Evolutionary conservation across 2,113 vertebrate species (phyloP), one percentile per base, ranked within the genome.

Genomic region (Macroglossus sobrinus): DNA sequence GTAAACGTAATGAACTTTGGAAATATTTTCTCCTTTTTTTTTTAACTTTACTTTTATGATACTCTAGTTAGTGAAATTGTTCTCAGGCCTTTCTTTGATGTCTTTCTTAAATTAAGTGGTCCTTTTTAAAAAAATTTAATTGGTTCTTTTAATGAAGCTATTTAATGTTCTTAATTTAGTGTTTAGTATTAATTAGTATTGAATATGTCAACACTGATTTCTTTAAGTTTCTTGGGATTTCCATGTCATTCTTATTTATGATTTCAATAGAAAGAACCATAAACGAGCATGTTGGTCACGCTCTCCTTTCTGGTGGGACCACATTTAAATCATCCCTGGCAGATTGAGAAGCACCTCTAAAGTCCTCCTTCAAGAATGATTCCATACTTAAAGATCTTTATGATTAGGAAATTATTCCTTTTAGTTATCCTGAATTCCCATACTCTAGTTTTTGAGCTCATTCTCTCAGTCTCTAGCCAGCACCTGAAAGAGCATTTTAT

Each of bases 181-280:
- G 24, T 85, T 78, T 82, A 40, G 28, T 89, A 43, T 89, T 84
- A 76, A 66, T 74, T 80, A 86, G 14, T 93, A 87, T 89, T 47
- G 38, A 96, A 33, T 75, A 85, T n/a, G 18, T 91, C 59, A 89
- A 28, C 15, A 53, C 24, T 76, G 13, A 10, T 59, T 47, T 89
- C 76, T 93, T 89, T 18, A 93, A 92, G 75, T 69, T 47, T 80
- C 69, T 84, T 16, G 55, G 43, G 47, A 87, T 90, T 96, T 96
- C n/a, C 74, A 72, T 93, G 38, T 43, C 9, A 28, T 21, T 64
- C 10, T 38, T 86, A 8, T 68, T 76, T 45, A 68, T 90, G 71
- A 43, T 50, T 84, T 93, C 53, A 74, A 45, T 91, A 26, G 38
- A 64, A 57, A 21, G 63, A 85, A 63, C 45, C 57, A 43, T 64